These are phyloP conservation scores for Anguilla marmorata DNA, from an alignment of 2,797 vertebrate genomes.

Conservation along the genomic window DNA sequence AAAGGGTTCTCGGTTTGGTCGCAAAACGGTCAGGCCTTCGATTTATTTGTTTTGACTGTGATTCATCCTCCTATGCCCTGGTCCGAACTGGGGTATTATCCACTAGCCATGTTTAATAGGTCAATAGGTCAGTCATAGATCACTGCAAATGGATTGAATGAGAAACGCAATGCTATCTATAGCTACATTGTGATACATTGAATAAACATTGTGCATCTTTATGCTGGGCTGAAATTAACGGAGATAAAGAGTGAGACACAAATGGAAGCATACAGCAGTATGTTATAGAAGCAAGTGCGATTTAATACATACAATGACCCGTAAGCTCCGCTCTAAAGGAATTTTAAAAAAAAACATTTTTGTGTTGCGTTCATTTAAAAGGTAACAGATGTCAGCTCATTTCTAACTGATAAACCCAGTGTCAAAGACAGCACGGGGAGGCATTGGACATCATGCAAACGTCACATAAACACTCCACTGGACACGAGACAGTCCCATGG, in stretches of 20 bases:
- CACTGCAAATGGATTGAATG: not conserved
- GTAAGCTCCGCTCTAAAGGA: slow-evolving; percentile 78
- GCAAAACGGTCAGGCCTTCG: not conserved
- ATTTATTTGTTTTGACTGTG: not conserved
- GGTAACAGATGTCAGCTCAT: slow-evolving; percentile 71
- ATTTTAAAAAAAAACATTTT: slow-evolving; percentile 48
- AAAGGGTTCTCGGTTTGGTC: not conserved
- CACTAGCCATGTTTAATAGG: not conserved
- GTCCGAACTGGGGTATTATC: not conserved
- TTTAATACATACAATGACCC: slow-evolving; percentile 93
- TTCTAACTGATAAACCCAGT: slow-evolving; percentile 95
- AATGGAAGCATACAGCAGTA: slow-evolving; percentile 46
- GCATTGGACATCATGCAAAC: slow-evolving; percentile 81
- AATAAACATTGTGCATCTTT: not conserved
- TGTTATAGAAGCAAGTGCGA: slow-evolving; percentile 56
- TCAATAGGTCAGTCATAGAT: not conserved
- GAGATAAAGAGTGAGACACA: not conserved
- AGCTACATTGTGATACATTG: not conserved
- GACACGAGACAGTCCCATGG: slow-evolving; percentile 66
- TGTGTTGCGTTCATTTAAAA: slow-evolving; percentile 70
- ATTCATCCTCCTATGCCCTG: not conserved
- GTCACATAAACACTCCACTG: slow-evolving; percentile 78
- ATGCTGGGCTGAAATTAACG: slow-evolving; percentile 37
- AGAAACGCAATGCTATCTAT: not conserved
- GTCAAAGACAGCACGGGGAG: slow-evolving; percentile 71